phyloP scores from a whole-genome alignment of 2,888 invertebrate species.

The Eupithecia inturbata region DNA sequence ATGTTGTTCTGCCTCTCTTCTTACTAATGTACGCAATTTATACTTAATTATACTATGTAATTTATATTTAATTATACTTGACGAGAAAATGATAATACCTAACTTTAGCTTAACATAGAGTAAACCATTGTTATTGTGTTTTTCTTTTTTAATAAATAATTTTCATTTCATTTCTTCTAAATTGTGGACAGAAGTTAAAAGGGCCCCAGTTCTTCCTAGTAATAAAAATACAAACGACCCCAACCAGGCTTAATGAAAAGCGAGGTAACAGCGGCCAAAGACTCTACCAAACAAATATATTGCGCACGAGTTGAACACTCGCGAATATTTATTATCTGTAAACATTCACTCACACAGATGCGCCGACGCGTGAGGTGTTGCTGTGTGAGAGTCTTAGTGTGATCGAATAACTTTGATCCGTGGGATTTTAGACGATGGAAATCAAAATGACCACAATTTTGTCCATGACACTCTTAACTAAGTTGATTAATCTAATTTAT shows the following conservation, averaged over 20 bases:
- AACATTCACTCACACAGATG: constrained; percentile 61
- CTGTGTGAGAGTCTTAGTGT: constrained; percentile 50
- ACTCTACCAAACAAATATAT: constrained; percentile 69
- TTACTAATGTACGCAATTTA: no score
- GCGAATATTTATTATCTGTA: constrained; percentile 78
- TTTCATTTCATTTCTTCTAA: no score
- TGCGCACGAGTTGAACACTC: constrained; percentile 78
- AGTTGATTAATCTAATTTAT: neutral
- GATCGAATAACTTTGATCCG: constrained; percentile 47
- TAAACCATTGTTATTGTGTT: no score
- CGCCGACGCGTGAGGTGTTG: constrained; percentile 40
- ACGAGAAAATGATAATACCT: no score
- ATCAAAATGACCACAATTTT: neutral
- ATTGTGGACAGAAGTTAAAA: neutral
- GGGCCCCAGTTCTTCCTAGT: constrained; percentile 11
- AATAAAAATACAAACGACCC: constrained; percentile 43
- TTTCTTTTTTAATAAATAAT: no score
- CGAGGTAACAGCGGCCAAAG: constrained; percentile 58
- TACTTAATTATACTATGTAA: no score
- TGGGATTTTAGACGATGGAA: neutral
- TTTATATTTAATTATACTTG: no score
- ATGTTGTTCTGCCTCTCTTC: no score
- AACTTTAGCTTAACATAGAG: no score
- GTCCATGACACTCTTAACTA: neutral
- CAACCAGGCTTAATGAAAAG: constrained; percentile 49